Evolutionary conservation across 2,113 vertebrate species (phyloP).

Genomic region (Pygoscelis adeliae): DNA sequence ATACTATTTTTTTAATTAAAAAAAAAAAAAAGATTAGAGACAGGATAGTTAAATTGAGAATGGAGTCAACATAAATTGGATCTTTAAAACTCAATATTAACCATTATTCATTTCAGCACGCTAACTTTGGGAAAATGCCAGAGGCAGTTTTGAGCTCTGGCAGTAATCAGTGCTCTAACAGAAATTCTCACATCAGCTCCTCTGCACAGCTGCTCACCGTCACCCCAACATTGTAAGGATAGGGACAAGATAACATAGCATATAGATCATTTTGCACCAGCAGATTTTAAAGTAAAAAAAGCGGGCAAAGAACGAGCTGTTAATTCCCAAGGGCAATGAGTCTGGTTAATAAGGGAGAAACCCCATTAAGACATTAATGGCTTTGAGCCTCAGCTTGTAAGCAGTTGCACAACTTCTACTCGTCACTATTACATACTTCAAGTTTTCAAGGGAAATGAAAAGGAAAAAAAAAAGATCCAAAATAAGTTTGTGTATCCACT

Average conservation of each 20-base stretch:
- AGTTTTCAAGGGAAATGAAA: neutral
- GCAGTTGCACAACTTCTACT: constrained; percentile 27
- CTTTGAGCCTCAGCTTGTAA: constrained; percentile 22
- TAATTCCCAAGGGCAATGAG: constrained; percentile 1
- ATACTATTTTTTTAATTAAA: neutral
- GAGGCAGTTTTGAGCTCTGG: constrained; percentile 22
- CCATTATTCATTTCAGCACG: neutral
- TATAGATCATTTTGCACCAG: neutral
- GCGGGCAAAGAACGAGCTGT: constrained; percentile 4
- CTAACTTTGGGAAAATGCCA: neutral
- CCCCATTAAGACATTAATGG: constrained; percentile 16
- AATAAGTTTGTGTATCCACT: neutral
- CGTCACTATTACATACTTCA: neutral
- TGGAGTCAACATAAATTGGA: neutral
- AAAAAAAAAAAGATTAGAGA: neutral
- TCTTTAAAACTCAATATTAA: neutral
- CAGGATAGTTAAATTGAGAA: neutral
- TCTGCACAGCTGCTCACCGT: neutral
- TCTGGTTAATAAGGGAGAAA: constrained; percentile 33
- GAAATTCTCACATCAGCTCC: neutral
- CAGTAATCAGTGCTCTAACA: neutral
- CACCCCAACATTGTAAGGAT: neutral
- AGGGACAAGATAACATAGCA: neutral
- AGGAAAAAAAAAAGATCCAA: neutral
- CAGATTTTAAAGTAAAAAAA: neutral